These are phyloP conservation scores for Acronicta alni DNA, from an alignment of 2,888 invertebrate genomes.

Conservation along the genomic window DNA sequence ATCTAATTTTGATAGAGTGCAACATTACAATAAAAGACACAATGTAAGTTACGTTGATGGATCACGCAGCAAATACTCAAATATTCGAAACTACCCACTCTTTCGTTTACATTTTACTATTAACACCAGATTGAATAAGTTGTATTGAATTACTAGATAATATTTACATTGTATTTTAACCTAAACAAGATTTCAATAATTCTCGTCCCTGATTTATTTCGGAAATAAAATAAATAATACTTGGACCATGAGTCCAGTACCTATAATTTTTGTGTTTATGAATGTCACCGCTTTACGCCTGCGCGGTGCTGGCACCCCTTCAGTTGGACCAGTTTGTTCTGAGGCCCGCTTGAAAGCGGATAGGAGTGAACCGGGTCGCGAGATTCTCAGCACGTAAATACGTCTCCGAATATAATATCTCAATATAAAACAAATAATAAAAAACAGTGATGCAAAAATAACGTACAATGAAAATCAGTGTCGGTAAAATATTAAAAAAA, in stretches of 20 bases:
- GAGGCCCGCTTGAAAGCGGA: constrained; percentile 50
- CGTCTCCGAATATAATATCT: constrained; percentile 8
- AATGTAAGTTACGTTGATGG: no score
- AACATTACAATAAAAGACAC: no score
- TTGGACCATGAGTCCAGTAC: background rate
- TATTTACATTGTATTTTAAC: no score
- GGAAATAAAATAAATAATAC: no score
- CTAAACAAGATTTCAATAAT: no score
- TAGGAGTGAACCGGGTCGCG: constrained; percentile 29
- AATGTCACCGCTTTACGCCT: constrained; percentile 46
- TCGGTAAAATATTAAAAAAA: background rate
- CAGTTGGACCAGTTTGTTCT: constrained; percentile 57
- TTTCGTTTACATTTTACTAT: background rate
- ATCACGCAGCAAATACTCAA: no score
- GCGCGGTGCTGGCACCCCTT: constrained; percentile 45
- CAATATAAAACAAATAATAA: background rate
- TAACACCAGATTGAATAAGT: no score
- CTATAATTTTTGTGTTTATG: constrained; percentile 15
- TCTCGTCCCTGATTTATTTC: background rate
- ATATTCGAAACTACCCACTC: background rate
- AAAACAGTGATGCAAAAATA: constrained; percentile 7
- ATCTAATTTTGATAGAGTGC: no score
- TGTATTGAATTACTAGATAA: no score
- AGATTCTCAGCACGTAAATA: constrained; percentile 31
- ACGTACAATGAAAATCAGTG: constrained; percentile 9